A percentile compares a stretch with the other conserved stretches of the same genome.
phyloP scores from a whole-genome alignment of 2,888 invertebrate species.

The Mythimna lalbum region DNA sequence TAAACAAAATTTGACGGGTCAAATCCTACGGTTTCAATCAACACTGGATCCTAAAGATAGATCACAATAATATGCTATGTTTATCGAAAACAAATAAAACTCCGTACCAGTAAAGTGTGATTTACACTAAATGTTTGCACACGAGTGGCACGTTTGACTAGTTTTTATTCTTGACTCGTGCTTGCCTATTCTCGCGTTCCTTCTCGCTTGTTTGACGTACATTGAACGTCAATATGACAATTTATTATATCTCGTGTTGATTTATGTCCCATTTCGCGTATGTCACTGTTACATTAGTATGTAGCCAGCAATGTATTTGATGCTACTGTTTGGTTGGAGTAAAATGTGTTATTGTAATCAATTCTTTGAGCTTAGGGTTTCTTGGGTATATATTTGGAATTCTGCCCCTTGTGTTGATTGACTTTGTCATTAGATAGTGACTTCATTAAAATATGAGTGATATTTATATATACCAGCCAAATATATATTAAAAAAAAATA shows the following conservation, averaged over 20 bases:
- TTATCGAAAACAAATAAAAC: background rate
- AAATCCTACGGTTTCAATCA: too few species aligned
- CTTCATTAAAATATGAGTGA: too few species aligned
- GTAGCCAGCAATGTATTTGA: slow-evolving; percentile 60
- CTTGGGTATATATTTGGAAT: background rate
- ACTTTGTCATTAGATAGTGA: background rate
- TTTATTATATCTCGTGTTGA: slow-evolving; percentile 76
- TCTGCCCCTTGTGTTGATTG: background rate
- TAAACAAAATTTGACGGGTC: too few species aligned
- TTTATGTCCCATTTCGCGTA: slow-evolving; percentile 77
- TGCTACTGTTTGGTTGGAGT: slow-evolving; percentile 17
- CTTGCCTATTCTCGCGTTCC: slow-evolving; percentile 52
- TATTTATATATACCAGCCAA: too few species aligned
- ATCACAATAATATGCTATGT: too few species aligned
- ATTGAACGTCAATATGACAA: slow-evolving; percentile 69
- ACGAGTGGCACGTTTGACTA: slow-evolving; percentile 12
- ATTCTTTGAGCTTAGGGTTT: slow-evolving; percentile 13
- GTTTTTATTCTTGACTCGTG: slow-evolving; percentile 54
- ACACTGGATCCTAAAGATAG: too few species aligned
- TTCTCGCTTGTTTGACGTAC: slow-evolving; percentile 46
- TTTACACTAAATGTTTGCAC: slow-evolving; percentile 4
- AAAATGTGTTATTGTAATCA: background rate
- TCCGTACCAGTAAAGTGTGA: background rate
- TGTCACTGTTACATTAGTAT: slow-evolving; percentile 62
- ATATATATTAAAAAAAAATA: too few species aligned